Base-by-base conservation (phyloP, 2,797 vertebrate species). In the Phataginus tetradactyla region DNA sequence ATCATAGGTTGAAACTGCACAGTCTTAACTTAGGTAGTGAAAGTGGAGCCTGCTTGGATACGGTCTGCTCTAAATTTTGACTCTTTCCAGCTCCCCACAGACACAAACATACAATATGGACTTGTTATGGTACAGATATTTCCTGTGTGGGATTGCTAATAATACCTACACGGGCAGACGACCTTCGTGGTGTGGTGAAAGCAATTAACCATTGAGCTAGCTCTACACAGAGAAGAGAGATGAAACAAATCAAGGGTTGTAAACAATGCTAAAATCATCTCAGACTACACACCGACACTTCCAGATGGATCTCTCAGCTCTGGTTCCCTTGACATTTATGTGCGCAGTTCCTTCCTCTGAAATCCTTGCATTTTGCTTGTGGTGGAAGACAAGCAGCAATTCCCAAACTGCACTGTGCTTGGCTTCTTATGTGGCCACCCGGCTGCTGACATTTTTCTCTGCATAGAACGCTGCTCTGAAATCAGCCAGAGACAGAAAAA, bases 111-210 rank as follows among this genome's bases (percentile, higher is more conserved):
- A 77, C 49, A 75, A 96, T 18, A 51, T 25, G 49, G 23, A 59
- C 90, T 93, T 95, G 80, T 91, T 96, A 63, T 53, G 18, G 42
- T 86, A 79, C 78, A 91, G 71, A 81, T 63, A 93, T 91, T 94
- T 96, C 91, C 84, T 96, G 37, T 92, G 96, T 72, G 75, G 55
- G 61, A 34, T 87, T 93, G 80, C 80, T 94, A 96, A 96, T 93
- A 87, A 93, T 86, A 79, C 92, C 84, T 78, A 61, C 55, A 55
- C 92, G 87, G 96, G 68, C 80, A 87, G 77, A 80, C 49, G 59
- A 75, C 86, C 91, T 94, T 90, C 72, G 42, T 42, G 66, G 27
- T 51, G n/a, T 77, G 5, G 69, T 66, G 51, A 81, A 37, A 72
- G 7, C 49, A 59, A 91, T 94, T 91, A 93, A 94, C 69, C 93